phyloP scores from a whole-genome alignment of 2,888 invertebrate species.

The Sphaerophoria taeniata region DNA sequence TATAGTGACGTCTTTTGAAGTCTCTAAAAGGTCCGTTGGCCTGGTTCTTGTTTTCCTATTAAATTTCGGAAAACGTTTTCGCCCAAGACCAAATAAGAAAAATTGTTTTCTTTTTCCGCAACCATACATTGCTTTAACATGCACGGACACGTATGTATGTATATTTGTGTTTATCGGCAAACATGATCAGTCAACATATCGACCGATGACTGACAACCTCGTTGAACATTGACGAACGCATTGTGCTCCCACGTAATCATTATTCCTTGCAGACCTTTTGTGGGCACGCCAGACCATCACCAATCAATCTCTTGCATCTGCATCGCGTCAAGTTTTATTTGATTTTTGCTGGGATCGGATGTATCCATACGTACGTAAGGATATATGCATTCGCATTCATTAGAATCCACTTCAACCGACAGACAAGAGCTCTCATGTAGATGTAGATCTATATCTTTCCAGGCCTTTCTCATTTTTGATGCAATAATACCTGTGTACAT shows the following conservation, averaged over 20 bases:
- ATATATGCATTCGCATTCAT: conserved; percentile 64
- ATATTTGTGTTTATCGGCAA: conserved; percentile 2
- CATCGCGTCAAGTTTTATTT: conserved; percentile 50
- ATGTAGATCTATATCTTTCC: neutral
- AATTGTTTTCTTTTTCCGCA: conserved; percentile 33
- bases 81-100: neutral
- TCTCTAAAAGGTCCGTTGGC: too few relatives aligned
- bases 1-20: too few relatives aligned
- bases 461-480: conserved; percentile 17
- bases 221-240: conserved; percentile 67
- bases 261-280: conserved; percentile 29
- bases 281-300: conserved; percentile 54
- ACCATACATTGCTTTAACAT: neutral
- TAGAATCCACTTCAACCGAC: conserved; percentile 55
- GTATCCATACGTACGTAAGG: conserved; percentile 14
- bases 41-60: neutral
- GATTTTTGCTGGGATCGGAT: conserved; percentile 51
- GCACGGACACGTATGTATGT: neutral
- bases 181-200: conserved; percentile 53
- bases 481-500: conserved; percentile 24
- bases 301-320: conserved; percentile 65
- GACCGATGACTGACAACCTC: conserved; percentile 42
- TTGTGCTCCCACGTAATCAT: conserved; percentile 60
- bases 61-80: neutral
- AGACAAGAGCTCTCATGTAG: neutral